Evolutionary conservation across 2,888 invertebrate species (phyloP).

Genomic region (Thecocarcelia acutangulata): DNA sequence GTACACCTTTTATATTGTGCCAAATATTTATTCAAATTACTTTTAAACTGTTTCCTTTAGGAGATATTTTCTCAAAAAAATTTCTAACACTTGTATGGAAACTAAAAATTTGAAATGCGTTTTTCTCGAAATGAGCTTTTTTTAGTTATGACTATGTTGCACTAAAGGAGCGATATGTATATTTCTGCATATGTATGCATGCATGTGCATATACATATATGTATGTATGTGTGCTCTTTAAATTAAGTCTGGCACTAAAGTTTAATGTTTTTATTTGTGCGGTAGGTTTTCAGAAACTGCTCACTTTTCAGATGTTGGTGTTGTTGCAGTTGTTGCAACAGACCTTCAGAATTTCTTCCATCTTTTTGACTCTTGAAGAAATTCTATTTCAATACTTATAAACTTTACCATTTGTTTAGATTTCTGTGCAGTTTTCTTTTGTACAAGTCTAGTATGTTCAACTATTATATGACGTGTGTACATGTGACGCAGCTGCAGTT

Average conservation of each 20-base stretch:
- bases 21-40: no score
- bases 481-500: slow-evolving; percentile 65
- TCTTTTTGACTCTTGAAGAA: slow-evolving; percentile 57
- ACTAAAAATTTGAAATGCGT: no score
- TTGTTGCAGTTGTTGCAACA: slow-evolving; percentile 30
- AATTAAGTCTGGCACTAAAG: slow-evolving; percentile 31
- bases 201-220: background rate
- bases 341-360: slow-evolving; percentile 59
- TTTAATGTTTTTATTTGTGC: slow-evolving; percentile 40
- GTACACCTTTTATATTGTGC: no score
- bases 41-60: no score
- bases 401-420: slow-evolving; percentile 5
- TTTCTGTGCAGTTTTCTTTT: slow-evolving; percentile 19
- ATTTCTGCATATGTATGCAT: background rate
- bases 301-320: slow-evolving; percentile 32
- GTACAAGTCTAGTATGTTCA: background rate
- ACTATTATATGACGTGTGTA: slow-evolving; percentile 46
- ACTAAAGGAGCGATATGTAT: no score
- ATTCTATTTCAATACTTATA: slow-evolving; percentile 42
- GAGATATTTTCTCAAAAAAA: no score
- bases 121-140: no score
- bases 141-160: no score
- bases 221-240: background rate
- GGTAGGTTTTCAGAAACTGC: slow-evolving; percentile 43
- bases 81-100: no score